These are phyloP conservation scores for Cryptotis parvus DNA, from an alignment of 2,113 vertebrate genomes.

Conservation along the genomic window DNA sequence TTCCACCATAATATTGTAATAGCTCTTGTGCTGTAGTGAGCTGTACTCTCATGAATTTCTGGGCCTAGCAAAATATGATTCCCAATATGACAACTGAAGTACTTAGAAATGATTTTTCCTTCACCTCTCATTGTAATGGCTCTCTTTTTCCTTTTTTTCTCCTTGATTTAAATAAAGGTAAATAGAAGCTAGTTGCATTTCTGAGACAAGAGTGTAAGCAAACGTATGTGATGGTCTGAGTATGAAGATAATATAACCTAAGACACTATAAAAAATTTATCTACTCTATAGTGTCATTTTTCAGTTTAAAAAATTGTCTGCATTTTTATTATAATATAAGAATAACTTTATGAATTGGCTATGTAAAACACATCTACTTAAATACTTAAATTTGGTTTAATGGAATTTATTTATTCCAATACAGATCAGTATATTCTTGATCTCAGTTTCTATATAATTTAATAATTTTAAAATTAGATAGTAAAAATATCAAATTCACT, in stretches of 20 bases:
- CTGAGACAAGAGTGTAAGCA: neutral
- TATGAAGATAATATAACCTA: neutral
- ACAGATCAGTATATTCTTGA: neutral
- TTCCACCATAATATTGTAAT: neutral
- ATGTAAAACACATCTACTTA: neutral
- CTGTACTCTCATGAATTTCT: neutral
- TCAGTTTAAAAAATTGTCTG: neutral
- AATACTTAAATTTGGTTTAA: conserved; percentile 30
- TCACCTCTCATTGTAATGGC: neutral
- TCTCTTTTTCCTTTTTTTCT: neutral
- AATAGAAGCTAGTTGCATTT: neutral
- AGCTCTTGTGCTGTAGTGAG: neutral
- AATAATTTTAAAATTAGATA: conserved; percentile 16
- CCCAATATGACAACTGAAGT: no score
- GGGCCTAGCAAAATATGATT: neutral
- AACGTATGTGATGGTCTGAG: neutral
- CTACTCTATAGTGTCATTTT: neutral
- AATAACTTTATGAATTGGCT: conserved; percentile 14
- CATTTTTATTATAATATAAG: conserved; percentile 10
- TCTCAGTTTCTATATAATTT: conserved; percentile 10
- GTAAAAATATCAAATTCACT: neutral
- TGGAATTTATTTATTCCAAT: neutral
- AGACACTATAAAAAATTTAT: neutral
- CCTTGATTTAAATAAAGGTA: conserved; percentile 5
- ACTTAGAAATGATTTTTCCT: neutral